Conservation (phyloP, 2,888 invertebrate genomes). For the Drosophila testacea region DNA sequence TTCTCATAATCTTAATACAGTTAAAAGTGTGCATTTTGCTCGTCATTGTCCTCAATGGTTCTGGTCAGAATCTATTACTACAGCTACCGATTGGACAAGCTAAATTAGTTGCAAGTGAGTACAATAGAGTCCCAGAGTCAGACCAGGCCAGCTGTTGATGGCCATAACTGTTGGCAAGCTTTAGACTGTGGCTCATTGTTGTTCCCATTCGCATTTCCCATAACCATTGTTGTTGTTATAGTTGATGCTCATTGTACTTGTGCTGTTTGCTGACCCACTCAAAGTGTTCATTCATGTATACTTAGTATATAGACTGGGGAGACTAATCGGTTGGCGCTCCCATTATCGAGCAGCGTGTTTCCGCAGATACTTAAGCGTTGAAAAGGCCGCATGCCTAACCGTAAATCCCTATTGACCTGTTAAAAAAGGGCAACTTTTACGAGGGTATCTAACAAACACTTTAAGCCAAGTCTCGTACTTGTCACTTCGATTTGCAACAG, state of each 20-base stretch:
- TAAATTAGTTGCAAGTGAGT: constrained; percentile 44
- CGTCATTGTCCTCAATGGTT: constrained; percentile 29
- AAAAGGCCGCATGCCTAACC: constrained; percentile 59
- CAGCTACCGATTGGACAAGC: constrained; percentile 30
- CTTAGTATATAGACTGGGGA: not conserved
- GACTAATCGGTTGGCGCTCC: constrained; percentile 57
- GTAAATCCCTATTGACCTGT: constrained; percentile 76
- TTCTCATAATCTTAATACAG: constrained; percentile 21
- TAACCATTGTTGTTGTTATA: constrained; percentile 21
- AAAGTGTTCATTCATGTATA: constrained; percentile 52
- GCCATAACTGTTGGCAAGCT: constrained; percentile 55
- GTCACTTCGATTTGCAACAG: constrained; percentile 16
- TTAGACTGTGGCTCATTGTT: constrained; percentile 49
- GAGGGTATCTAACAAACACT: constrained; percentile 11
- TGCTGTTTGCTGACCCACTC: constrained; percentile 59
- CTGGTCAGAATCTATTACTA: constrained; percentile 15
- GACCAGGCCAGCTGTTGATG: constrained; percentile 34
- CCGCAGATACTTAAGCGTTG: constrained; percentile 67
- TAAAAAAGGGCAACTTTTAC: constrained; percentile 33
- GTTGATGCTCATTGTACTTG: constrained; percentile 36
- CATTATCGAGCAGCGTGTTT: constrained; percentile 57
- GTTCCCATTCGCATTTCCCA: constrained; percentile 51
- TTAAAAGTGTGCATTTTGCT: constrained; percentile 22
- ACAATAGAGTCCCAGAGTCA: constrained; percentile 26
- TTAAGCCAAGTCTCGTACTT: not conserved